Percentiles rank a stretch among this genome's conserved stretches.
phyloP scores from a whole-genome alignment of 2,113 vertebrate species.

The Sapajus apella region DNA sequence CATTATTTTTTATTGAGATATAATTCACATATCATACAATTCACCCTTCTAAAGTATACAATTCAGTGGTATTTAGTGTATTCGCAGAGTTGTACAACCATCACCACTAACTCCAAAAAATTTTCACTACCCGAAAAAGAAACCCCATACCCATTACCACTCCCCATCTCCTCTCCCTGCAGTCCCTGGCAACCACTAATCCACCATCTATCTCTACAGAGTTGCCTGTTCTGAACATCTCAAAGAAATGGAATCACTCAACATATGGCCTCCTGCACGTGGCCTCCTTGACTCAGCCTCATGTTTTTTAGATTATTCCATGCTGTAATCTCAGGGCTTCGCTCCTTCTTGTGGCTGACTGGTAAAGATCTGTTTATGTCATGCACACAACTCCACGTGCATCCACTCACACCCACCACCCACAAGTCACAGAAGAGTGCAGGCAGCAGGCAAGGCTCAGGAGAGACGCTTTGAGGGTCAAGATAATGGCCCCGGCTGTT shows the following conservation, averaged over 20 bases:
- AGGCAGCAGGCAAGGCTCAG: not conserved
- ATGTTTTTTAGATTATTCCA: not conserved
- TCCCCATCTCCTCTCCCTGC: not conserved
- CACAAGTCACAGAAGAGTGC: not conserved
- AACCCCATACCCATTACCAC: not conserved
- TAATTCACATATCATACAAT: not conserved
- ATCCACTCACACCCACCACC: not conserved
- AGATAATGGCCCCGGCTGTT: not conserved
- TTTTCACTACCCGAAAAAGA: not conserved
- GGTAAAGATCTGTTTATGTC: not conserved
- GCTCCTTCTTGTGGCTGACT: not conserved
- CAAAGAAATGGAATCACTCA: not conserved
- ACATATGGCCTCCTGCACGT: not conserved
- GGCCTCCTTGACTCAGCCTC: not conserved
- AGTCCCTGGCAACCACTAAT: accelerated
- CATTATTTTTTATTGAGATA: not conserved
- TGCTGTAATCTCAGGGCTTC: too few relatives aligned
- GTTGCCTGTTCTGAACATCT: too few relatives aligned
- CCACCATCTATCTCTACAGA: not conserved
- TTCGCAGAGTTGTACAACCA: not conserved
- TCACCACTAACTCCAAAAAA: not conserved
- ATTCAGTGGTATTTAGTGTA: not conserved
- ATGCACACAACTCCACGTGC: too few relatives aligned
- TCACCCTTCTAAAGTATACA: not conserved
- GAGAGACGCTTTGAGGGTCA: not conserved